phyloP scores from a whole-genome alignment of 2,797 vertebrate genomes.

The Sebastes matsubarae region DNA sequence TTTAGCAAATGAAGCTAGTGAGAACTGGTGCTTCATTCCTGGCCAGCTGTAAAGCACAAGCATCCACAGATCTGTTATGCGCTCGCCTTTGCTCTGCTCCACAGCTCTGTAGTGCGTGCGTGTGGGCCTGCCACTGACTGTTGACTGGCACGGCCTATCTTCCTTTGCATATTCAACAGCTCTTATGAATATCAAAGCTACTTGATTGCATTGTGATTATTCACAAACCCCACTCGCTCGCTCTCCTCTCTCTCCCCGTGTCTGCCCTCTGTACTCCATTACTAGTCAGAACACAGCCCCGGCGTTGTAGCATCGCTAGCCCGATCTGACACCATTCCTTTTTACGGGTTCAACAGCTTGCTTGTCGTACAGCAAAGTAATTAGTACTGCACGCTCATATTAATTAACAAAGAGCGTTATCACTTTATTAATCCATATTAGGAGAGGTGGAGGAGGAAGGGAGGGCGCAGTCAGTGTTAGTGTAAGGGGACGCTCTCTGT shows the following conservation, averaged over 20 bases:
- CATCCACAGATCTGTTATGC: background rate
- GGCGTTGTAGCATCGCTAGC: constrained; percentile 50
- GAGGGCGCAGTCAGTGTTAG: constrained; percentile 30
- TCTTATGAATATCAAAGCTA: constrained; percentile 59
- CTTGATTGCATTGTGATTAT: constrained; percentile 68
- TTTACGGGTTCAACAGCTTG: constrained; percentile 85
- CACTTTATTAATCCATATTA: constrained; percentile 95
- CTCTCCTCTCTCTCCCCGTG: constrained; percentile 27
- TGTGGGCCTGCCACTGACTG: constrained; percentile 43
- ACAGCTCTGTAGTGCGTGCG: background rate
- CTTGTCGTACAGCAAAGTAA: constrained; percentile 93
- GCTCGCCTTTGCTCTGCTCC: background rate
- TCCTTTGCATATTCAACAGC: constrained; percentile 59
- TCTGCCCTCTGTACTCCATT: constrained; percentile 60
- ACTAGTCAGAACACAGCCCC: constrained; percentile 63
- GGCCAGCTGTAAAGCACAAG: constrained; percentile 19
- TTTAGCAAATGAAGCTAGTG: background rate
- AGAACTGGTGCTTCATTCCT: background rate
- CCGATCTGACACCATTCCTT: constrained; percentile 76
- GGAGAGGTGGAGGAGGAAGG: constrained; percentile 63
- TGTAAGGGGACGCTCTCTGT: constrained; percentile 80
- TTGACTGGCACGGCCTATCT: constrained; percentile 56
- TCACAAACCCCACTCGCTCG: constrained; percentile 39
- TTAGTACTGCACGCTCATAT: constrained; percentile 95
- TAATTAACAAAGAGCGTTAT: constrained; percentile 97